Conservation (phyloP, 1,140 invertebrate genomes). For the Colletes gigas region DNA sequence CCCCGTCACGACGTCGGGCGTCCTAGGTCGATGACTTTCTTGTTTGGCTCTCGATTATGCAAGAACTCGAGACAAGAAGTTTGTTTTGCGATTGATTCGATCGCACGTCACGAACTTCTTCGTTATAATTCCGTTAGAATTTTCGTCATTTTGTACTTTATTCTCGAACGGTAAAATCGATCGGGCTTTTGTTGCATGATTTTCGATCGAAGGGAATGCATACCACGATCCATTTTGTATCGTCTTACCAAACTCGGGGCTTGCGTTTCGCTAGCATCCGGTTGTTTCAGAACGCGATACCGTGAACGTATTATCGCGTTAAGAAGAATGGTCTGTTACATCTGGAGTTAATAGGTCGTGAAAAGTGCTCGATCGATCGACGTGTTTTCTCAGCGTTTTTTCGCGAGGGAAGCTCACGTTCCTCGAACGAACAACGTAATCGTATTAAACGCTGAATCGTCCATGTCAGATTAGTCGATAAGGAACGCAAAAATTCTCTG, state of each 20-base stretch:
- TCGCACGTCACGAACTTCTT: not conserved
- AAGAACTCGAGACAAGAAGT: not conserved
- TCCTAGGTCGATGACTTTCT: slow-evolving; percentile 22
- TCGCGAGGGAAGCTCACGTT: not conserved
- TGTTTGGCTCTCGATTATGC: slow-evolving; percentile 17
- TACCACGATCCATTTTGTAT: not conserved
- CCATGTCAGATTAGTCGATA: not conserved
- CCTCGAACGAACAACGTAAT: not conserved
- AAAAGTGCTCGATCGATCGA: slow-evolving; percentile 54
- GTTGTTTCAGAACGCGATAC: slow-evolving; percentile 35
- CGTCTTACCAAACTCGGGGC: slow-evolving; percentile 25
- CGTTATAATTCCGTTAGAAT: not conserved
- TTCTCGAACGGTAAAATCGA: no score
- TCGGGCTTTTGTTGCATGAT: not conserved
- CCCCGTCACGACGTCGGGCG: not conserved
- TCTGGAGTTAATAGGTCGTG: slow-evolving; percentile 58
- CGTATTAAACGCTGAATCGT: not conserved
- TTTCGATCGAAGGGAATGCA: not conserved
- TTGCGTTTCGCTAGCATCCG: slow-evolving; percentile 36
- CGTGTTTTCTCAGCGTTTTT: slow-evolving; percentile 14
- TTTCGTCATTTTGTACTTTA: not conserved
- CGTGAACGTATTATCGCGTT: slow-evolving; percentile 54
- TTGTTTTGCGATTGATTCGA: not conserved
- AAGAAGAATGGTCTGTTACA: slow-evolving; percentile 44
- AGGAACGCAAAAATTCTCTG: no score